Base-by-base conservation (phyloP, 2,797 vertebrate genomes). In the Acanthornis magna region DNA sequence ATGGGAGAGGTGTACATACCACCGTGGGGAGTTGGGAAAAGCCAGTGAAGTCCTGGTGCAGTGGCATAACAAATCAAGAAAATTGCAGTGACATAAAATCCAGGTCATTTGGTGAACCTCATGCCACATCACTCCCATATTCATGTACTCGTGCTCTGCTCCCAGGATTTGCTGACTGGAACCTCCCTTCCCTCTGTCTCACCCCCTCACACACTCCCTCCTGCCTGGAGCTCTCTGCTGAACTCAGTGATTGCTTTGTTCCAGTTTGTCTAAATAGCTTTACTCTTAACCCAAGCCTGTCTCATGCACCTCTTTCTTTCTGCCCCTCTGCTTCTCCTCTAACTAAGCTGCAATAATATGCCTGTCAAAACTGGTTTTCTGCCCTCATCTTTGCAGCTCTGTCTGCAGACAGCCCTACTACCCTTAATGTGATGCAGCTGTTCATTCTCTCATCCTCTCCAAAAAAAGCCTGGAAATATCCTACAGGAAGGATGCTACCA, bases 311-410 rank as follows among this genome's bases (percentile, higher is more conserved):
- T 87, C 63, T 63, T 89, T 66, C 55, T 54, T 83, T 34, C 78
- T 81, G 42, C 25, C 15, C 11, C 54, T 93, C 68, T 89, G 11
- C 55, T 68, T 89, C 60, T 79, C 5, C 14, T 79, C 72, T 77
- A 65, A 45, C 30, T 87, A 91, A 89, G 82, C 50, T 68, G 57
- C 61, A 96, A 61, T 80, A 87, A 67, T 65, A 85, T 7, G 72
- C 61, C 65, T 80, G 68, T 82, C 87, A 94, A 63, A 74, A 67
- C 45, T 54, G 42, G 23, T 93, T 80, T 94, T 66, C 88, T 68
- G 47, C 62, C 62, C 66, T 54, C 38, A 36, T 71, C 53, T 78
- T 78, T 58, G 65, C 79, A 89, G 38, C 26, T 91, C 42, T 38
- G 40, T 58, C 76, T 74, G 76, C 82, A 89, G 70, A 80, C 76